Conservation (phyloP, 1,140 invertebrate genomes). For the Lordiphosa clarofinis region DNA sequence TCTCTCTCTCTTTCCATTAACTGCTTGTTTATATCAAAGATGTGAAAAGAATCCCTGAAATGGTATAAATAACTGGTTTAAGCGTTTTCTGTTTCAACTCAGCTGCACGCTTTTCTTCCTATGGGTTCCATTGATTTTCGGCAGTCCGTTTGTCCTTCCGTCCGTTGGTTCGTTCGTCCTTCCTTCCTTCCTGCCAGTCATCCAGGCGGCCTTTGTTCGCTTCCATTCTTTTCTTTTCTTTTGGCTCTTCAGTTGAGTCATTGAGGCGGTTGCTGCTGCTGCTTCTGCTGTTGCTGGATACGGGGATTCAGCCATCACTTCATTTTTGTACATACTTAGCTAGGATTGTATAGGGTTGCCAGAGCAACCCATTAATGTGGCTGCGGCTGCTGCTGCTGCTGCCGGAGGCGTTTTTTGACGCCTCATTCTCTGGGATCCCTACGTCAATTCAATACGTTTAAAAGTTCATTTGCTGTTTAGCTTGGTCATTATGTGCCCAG, state of each 20-base stretch:
- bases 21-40: too few species aligned
- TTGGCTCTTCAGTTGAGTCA: slow-evolving; percentile 8
- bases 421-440: slow-evolving; percentile 27
- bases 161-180: neutral
- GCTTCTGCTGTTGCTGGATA: neutral
- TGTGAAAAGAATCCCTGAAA: too few species aligned
- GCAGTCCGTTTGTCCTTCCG: neutral
- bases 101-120: too few species aligned
- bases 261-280: neutral
- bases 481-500: slow-evolving; percentile 71
- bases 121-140: too few species aligned
- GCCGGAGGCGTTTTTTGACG: slow-evolving; percentile 40
- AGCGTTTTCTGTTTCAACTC: too few species aligned
- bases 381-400: neutral
- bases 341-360: neutral
- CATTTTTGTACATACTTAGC: too few species aligned
- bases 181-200: neutral
- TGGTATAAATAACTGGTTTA: too few species aligned
- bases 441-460: slow-evolving; percentile 74
- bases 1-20: too few species aligned
- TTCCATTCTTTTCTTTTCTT: slow-evolving; percentile 1
- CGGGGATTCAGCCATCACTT: too few species aligned
- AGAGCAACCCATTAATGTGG: slow-evolving; percentile 10
- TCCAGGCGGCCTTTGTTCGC: neutral
- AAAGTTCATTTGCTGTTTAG: slow-evolving; percentile 77